Evolutionary conservation across 2,888 invertebrate species (phyloP).

Genomic region (Luperina nickerlii): DNA sequence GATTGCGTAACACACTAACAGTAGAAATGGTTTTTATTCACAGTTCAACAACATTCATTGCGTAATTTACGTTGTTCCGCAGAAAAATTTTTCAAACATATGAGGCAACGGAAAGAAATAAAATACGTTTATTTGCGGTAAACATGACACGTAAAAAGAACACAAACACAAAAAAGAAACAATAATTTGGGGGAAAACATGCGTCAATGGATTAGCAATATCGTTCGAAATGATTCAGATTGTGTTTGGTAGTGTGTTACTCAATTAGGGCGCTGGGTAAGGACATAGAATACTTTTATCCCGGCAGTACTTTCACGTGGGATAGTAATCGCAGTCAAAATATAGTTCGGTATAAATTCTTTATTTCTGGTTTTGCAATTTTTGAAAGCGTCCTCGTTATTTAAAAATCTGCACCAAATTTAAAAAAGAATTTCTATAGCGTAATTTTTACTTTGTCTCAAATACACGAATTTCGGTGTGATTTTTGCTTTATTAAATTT

Average conservation of each 20-base stretch:
- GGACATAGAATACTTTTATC: neutral
- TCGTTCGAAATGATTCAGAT: neutral
- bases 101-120: no score
- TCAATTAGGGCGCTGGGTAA: no score
- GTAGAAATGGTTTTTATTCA: neutral
- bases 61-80: neutral
- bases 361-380: neutral
- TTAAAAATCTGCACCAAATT: neutral
- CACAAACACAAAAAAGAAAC: no score
- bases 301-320: no score
- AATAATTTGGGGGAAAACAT: no score
- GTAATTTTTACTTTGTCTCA: neutral
- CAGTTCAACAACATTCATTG: neutral
- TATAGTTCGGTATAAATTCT: neutral
- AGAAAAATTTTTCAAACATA: neutral
- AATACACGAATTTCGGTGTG: conserved; percentile 6
- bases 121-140: no score
- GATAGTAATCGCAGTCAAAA: no score
- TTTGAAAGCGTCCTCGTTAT: neutral
- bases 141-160: no score
- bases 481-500: neutral
- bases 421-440: neutral
- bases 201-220: neutral
- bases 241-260: no score
- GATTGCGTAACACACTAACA: no score